These are phyloP conservation scores for Bujurquina vittata DNA, from an alignment of 2,113 vertebrate species.

Conservation along the genomic window DNA sequence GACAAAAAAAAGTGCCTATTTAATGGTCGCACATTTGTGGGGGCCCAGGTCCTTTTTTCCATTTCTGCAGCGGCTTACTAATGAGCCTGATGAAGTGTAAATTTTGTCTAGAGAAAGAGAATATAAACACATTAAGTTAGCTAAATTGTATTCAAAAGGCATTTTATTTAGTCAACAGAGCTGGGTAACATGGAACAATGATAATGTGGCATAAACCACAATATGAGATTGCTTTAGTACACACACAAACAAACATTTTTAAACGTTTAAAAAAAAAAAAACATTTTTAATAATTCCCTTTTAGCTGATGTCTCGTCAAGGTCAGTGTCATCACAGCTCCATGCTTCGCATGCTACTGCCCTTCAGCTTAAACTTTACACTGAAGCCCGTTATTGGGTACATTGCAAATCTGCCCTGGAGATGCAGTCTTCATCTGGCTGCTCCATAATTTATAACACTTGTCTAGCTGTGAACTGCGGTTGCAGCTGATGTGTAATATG, in stretches of 20 bases:
- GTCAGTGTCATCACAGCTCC: constrained; percentile 32
- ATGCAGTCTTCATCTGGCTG: constrained; percentile 51
- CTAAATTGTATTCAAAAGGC: constrained; percentile 23
- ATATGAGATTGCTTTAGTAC: neutral
- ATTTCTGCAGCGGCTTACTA: constrained; percentile 21
- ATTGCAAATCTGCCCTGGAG: constrained; percentile 50
- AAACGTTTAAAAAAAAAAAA: too few species aligned
- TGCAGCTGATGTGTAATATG: constrained; percentile 64
- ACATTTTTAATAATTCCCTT: constrained; percentile 44
- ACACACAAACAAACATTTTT: neutral
- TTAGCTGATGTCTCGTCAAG: constrained; percentile 63
- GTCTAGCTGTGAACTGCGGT: constrained; percentile 48
- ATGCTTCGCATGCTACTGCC: constrained; percentile 50
- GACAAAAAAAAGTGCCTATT: constrained; percentile 42
- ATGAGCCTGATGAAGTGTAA: constrained; percentile 31
- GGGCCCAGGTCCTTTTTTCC: constrained; percentile 22
- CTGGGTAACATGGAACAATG: neutral
- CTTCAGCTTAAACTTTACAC: constrained; percentile 65
- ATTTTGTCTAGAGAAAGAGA: constrained; percentile 43
- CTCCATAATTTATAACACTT: constrained; percentile 72
- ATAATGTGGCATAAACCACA: constrained; percentile 8
- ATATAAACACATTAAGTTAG: constrained; percentile 35
- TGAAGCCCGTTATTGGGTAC: constrained; percentile 44
- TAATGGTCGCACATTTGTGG: constrained; percentile 5
- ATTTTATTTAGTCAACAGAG: constrained; percentile 21